Conservation (phyloP, 2,797 vertebrate species). For the Tapera naevia region DNA sequence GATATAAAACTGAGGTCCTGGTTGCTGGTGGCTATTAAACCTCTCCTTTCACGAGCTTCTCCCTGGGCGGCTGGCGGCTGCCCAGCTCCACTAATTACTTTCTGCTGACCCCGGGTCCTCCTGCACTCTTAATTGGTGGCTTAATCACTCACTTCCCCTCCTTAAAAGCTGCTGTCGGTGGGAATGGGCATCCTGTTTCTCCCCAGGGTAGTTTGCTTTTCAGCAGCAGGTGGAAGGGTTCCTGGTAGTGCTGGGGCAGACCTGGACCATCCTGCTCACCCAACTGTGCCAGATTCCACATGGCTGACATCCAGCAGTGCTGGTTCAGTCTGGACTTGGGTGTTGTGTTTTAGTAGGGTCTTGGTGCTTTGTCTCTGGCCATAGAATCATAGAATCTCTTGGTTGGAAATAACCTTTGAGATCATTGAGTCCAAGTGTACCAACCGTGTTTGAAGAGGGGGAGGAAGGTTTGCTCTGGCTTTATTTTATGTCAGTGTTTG, state of each 20-base stretch:
- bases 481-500: not conserved
- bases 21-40: slow-evolving; percentile 12
- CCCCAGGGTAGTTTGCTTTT: not conserved
- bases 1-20: not conserved
- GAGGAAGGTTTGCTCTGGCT: not conserved
- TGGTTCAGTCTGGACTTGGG: accelerated
- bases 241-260: not conserved
- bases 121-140: not conserved
- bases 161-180: not conserved
- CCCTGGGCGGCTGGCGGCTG: not conserved
- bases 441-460: not conserved
- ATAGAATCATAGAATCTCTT: no score
- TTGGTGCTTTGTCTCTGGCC: not conserved
- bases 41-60: not conserved
- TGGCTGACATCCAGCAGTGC: accelerated
- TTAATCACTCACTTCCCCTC: slow-evolving; percentile 26
- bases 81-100: slow-evolving; percentile 19
- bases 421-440: no score
- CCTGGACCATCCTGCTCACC: not conserved
- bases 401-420: no score
- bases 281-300: accelerated
- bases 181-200: not conserved
- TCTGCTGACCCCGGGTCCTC: slow-evolving; percentile 28
- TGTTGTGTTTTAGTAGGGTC: not conserved
- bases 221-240: not conserved